phyloP scores from a whole-genome alignment of 2,888 invertebrate genomes.

The Cynaeus angustus region DNA sequence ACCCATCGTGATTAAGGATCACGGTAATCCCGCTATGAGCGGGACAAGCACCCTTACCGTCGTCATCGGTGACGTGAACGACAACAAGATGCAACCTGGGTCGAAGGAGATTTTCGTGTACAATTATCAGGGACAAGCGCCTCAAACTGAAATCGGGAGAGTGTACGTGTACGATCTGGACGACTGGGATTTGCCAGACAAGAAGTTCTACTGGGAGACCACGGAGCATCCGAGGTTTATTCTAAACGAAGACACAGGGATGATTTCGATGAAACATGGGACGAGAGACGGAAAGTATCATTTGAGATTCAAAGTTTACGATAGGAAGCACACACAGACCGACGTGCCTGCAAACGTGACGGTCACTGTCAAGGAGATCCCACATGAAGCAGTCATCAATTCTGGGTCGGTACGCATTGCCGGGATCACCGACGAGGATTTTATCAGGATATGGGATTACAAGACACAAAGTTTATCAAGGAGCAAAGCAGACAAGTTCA shows the following conservation, averaged over 20 bases:
- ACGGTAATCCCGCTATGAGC: conserved; percentile 96
- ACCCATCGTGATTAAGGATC: conserved; percentile 98
- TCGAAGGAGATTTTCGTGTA: conserved; percentile 98
- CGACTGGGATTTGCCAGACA: conserved; percentile 99
- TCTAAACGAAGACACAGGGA: conserved; percentile 92
- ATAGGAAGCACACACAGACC: conserved; percentile 94
- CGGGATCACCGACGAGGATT: conserved; percentile 96
- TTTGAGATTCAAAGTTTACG: conserved; percentile 87
- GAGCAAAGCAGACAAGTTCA: conserved; percentile 92
- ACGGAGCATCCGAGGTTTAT: conserved; percentile 88
- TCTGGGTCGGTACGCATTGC: conserved; percentile 95
- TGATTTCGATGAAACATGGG: conserved; percentile 96
- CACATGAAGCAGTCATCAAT: conserved; percentile 95
- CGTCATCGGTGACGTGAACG: conserved; percentile 98
- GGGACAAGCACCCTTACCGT: conserved; percentile 97
- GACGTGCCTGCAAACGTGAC: conserved; percentile 98
- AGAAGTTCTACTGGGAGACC: conserved; percentile 96
- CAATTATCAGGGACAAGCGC: conserved; percentile 83
- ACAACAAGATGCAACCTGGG: conserved; percentile 98
- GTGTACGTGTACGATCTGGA: conserved; percentile 98
- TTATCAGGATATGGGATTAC: conserved; percentile 95
- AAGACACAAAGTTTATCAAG: conserved; percentile 87
- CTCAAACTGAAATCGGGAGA: conserved; percentile 76
- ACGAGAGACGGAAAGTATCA: conserved; percentile 92
- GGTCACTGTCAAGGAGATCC: conserved; percentile 94